Conservation (phyloP, 2,888 invertebrate species). For the Thera britannica region DNA sequence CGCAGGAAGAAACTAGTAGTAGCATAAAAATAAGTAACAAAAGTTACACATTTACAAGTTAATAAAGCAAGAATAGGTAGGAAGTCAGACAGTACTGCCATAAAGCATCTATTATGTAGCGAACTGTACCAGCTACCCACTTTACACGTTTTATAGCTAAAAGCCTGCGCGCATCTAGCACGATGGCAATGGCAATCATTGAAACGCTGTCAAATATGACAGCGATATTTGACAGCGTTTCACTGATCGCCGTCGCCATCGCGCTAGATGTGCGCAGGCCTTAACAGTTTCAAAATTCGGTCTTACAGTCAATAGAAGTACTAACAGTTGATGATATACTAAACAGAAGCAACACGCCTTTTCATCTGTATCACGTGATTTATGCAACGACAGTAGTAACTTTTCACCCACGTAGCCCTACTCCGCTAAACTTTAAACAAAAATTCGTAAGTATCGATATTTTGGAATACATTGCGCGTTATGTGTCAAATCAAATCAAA, state of each 20-base stretch:
- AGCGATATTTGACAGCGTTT: too few relatives aligned
- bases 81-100: constrained; percentile 13
- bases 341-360: background rate
- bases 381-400: background rate
- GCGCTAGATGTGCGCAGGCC: too few relatives aligned
- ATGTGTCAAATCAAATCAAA: too few relatives aligned
- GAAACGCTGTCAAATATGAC: too few relatives aligned
- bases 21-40: constrained; percentile 9
- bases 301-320: background rate
- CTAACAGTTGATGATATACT: background rate
- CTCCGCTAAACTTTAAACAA: too few relatives aligned
- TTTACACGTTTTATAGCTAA: constrained; percentile 23
- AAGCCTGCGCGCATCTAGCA: too few relatives aligned
- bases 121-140: constrained; percentile 14
- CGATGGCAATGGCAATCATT: too few relatives aligned
- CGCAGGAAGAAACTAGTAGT: background rate
- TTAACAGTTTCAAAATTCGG: constrained; percentile 15
- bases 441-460: too few relatives aligned
- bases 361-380: background rate
- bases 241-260: too few relatives aligned
- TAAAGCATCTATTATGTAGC: constrained; percentile 23
- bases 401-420: background rate
- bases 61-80: constrained; percentile 15
- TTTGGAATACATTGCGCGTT: too few relatives aligned
- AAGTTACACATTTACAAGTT: constrained; percentile 7